Percentiles rank a stretch among this genome's conserved stretches.
phyloP scores from a whole-genome alignment of 2,113 vertebrate species.

The Meriones unguiculatus region DNA sequence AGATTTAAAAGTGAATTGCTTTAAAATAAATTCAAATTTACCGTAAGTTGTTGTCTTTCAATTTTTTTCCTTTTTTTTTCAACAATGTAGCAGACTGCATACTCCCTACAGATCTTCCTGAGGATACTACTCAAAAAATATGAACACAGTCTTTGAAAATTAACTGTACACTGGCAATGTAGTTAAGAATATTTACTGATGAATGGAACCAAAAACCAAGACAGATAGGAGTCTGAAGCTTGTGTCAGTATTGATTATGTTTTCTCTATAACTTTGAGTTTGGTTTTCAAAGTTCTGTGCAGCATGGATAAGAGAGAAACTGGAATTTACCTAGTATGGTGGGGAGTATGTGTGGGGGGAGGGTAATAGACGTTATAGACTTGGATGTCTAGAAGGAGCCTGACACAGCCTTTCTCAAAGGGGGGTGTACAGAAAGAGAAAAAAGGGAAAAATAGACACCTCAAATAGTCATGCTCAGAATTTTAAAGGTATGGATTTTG shows the following conservation, averaged over 20 bases:
- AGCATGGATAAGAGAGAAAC: not conserved
- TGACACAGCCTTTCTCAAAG: not conserved
- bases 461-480: constrained; percentile 24
- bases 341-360: not conserved
- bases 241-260: not conserved
- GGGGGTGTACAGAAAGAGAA: not conserved
- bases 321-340: not conserved
- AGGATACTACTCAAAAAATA: constrained; percentile 31
- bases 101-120: not conserved
- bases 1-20: not conserved
- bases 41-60: not conserved
- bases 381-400: not conserved
- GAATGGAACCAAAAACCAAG: not conserved
- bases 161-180: not conserved
- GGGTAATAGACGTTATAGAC: not conserved
- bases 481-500: not conserved
- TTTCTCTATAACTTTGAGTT: not conserved
- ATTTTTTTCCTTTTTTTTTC: not conserved
- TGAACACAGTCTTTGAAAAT: constrained; percentile 1
- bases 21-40: constrained; percentile 30
- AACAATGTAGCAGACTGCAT: not conserved
- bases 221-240: not conserved
- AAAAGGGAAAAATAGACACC: not conserved
- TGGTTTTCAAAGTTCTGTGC: constrained; percentile 30
- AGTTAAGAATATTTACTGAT: not conserved